Evolutionary conservation across 2,797 vertebrate genomes (phyloP), one percentile per base, ranked within the genome.

Genomic region (Neopelma chrysocephalum): DNA sequence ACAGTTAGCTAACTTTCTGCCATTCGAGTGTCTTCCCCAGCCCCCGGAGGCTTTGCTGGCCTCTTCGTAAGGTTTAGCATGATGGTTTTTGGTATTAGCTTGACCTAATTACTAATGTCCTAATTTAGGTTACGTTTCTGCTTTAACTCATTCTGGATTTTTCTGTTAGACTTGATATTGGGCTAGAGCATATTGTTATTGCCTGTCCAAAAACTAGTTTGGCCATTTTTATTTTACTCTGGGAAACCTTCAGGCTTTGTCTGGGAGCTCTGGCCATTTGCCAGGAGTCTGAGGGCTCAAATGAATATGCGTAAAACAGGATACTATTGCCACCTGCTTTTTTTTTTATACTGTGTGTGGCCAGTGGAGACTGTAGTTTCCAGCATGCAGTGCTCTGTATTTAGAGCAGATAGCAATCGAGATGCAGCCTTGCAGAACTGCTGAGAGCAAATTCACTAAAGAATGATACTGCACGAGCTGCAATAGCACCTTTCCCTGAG

Each of bases 81-180:
- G 91, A 87, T 89, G 48, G 34, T 73, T 92, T 97, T 96, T 81
- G 53, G 32, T 95, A 87, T 95, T 92, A 95, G 60, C 73, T 94
- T 96, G 96, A 92, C 95, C 96, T 87, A 96, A 95, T 96, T 97
- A 92, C 68, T 54, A 18, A 25, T 54, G 81, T 84, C 88, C 90
- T 94, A 85, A 93, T 97, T 97, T 95, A 89, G 82, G 61, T 92
- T 60, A 87, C 3, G 2, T 60, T 89, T 90, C 36, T 94, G 86
- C 64, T 79, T 91, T 89, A 95, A 87, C 56, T 73, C 60, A 61
- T 90, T 95, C 53, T 60, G 53, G 40, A 20, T 82, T 93, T 96
- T 94, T 94, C 80, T 93, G 11, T 45, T 88, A 56, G 42, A 21
- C 56, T 81, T 57, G 5, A 8, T 87, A 32, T 27, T 2, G 1